Conservation (phyloP, 2,888 invertebrate species). For the Mechanitis messenoides region DNA sequence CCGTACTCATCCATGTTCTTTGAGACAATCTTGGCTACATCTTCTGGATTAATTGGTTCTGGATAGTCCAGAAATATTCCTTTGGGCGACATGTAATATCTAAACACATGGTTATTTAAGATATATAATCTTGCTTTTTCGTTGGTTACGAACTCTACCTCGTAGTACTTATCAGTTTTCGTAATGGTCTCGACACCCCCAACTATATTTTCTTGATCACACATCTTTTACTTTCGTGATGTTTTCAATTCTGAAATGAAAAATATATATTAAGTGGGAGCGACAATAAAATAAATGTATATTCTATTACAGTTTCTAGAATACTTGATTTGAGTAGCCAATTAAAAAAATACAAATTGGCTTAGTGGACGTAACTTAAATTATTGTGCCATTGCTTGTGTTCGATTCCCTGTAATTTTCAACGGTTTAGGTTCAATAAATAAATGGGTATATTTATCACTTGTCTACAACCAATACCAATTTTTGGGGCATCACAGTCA, state of each 20-base stretch:
- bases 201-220: constrained; percentile 25
- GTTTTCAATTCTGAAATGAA: constrained; percentile 7
- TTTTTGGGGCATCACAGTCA: no score
- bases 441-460: no score
- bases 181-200: constrained; percentile 42
- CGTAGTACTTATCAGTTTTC: constrained; percentile 48
- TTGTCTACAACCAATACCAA: no score
- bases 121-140: constrained; percentile 54
- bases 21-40: constrained; percentile 53
- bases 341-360: no score
- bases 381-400: no score
- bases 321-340: no score
- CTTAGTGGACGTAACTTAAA: no score
- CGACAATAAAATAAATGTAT: no score
- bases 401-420: no score
- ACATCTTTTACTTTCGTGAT: constrained; percentile 4
- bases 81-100: constrained; percentile 61
- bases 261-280: neutral
- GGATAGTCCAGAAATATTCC: constrained; percentile 58
- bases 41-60: constrained; percentile 47
- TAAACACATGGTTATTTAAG: constrained; percentile 59
- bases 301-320: no score
- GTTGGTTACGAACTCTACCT: constrained; percentile 48
- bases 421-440: no score
- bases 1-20: constrained; percentile 54